Evolutionary conservation across 2,797 vertebrate species (phyloP).

Genomic region (Merluccius polli): DNA sequence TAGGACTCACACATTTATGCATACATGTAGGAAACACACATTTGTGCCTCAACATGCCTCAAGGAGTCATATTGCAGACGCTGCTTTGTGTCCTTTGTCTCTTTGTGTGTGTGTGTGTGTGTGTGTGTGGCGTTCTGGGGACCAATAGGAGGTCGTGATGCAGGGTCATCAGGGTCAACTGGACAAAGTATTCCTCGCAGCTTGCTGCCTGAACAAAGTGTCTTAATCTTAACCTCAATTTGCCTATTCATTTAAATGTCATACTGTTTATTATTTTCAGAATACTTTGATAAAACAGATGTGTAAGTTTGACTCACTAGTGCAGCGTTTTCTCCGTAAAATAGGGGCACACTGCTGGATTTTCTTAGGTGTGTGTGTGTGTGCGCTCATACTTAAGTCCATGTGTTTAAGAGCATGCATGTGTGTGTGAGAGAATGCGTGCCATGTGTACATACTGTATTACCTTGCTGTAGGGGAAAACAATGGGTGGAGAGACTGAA

Average conservation of each 20-base stretch:
- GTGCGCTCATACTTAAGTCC: background rate
- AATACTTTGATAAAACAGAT: too few species aligned
- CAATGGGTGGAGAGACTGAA: background rate
- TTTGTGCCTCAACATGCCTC: background rate
- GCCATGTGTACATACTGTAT: background rate
- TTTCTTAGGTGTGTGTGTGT: too few species aligned
- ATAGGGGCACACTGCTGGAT: background rate
- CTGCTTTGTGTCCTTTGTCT: background rate
- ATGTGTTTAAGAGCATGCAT: background rate
- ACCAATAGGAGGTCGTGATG: background rate
- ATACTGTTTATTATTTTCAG: too few species aligned
- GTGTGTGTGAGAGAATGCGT: background rate
- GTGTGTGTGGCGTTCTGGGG: too few species aligned
- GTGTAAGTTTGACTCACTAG: too few species aligned
- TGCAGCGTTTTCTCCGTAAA: background rate
- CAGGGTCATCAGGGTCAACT: background rate
- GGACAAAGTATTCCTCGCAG: too few species aligned
- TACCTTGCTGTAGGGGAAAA: background rate
- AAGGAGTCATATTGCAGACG: background rate
- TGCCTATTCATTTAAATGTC: too few species aligned
- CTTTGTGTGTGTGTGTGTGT: background rate
- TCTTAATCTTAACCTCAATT: too few species aligned
- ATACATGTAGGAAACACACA: background rate
- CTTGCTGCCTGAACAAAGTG: too few species aligned
- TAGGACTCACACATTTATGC: background rate